A percentile compares a stretch with the other conserved stretches of the same genome.
phyloP scores from a whole-genome alignment of 2,113 vertebrate genomes.

The Lonchura striata region DNA sequence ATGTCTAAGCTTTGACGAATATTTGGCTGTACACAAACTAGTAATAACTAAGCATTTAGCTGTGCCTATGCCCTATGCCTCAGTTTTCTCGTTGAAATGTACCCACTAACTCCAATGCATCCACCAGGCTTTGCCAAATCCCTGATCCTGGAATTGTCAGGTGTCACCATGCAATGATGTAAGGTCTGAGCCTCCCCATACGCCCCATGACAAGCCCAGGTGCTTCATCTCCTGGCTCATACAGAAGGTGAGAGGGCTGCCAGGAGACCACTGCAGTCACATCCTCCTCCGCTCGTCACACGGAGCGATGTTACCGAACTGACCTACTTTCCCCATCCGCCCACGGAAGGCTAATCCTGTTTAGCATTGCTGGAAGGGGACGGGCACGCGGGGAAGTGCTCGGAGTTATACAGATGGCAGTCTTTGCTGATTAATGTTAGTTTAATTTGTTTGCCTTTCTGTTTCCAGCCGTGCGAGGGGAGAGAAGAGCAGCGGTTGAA shows the following conservation, averaged over 20 bases:
- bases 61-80: neutral
- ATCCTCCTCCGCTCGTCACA: slow-evolving; percentile 27
- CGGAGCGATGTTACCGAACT: slow-evolving; percentile 55
- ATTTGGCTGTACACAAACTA: neutral
- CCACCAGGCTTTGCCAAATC: neutral
- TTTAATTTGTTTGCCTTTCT: slow-evolving; percentile 64
- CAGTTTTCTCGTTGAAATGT: neutral
- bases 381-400: slow-evolving; percentile 49
- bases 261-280: slow-evolving; percentile 1
- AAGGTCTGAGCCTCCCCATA: neutral
- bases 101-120: neutral
- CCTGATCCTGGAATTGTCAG: neutral
- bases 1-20: neutral
- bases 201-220: neutral
- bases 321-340: slow-evolving; percentile 76
- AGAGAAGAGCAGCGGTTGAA: neutral
- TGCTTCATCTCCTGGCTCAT: neutral
- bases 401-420: slow-evolving; percentile 59
- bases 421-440: slow-evolving; percentile 58
- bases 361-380: slow-evolving; percentile 67
- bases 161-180: rapidly evolving
- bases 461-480: slow-evolving; percentile 17
- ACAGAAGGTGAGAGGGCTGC: neutral
- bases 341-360: slow-evolving; percentile 76
- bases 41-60: neutral